A percentile compares a stretch with the other conserved stretches of the same genome.
Conservation (phyloP, 2,888 invertebrate species). For the Apoda limacodes region DNA sequence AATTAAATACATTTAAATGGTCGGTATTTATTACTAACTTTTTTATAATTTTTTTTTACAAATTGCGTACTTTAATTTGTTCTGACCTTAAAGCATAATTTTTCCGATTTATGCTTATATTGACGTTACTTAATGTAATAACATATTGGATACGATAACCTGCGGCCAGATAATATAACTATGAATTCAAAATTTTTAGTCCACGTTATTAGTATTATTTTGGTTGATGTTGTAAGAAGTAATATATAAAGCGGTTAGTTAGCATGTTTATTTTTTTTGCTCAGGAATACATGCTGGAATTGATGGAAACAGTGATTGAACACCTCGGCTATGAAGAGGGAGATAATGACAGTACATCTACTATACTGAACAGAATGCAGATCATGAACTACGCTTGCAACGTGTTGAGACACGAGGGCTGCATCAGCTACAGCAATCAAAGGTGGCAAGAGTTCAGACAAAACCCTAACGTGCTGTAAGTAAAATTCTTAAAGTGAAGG, state of each 20-base stretch:
- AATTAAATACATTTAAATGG: no score
- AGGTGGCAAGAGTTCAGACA: slow-evolving; percentile 39
- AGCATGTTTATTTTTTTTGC: slow-evolving; percentile 6
- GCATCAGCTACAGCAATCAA: slow-evolving; percentile 51
- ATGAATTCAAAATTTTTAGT: no score
- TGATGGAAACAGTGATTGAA: slow-evolving; percentile 55
- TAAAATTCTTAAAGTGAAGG: no score
- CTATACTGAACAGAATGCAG: slow-evolving; percentile 69
- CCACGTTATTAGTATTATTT: slow-evolving; percentile 1
- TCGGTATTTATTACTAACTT: no score
- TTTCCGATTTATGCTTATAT: no score
- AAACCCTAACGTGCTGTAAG: slow-evolving; percentile 30
- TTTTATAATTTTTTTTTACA: no score
- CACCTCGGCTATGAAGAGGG: slow-evolving; percentile 61
- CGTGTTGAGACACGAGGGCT: slow-evolving; percentile 69
- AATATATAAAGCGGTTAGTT: neutral
- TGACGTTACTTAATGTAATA: no score
- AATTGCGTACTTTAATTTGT: no score
- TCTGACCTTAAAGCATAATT: no score
- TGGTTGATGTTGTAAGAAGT: neutral
- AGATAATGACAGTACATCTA: slow-evolving; percentile 57
- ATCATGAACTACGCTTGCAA: slow-evolving; percentile 75
- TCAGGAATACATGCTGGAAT: slow-evolving; percentile 53
- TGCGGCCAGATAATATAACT: no score
- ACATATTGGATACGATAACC: no score